These are phyloP conservation scores for Osmerus eperlanus DNA, from an alignment of 2,113 vertebrate genomes.

Conservation along the genomic window DNA sequence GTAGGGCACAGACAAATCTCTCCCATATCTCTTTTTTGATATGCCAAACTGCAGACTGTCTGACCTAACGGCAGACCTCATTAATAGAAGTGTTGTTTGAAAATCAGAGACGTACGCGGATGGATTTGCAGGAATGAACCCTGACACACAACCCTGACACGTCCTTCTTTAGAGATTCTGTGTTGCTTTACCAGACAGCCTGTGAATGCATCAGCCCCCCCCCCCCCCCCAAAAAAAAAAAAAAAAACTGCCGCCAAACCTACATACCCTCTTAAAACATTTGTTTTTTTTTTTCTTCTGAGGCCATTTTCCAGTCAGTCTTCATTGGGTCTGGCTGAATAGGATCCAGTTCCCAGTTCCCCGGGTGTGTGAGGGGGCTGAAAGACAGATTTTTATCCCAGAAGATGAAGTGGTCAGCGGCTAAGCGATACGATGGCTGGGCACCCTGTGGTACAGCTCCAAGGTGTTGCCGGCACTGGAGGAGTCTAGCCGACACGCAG, in stretches of 20 bases:
- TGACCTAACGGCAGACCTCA: neutral
- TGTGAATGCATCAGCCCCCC: neutral
- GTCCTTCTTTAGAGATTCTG: neutral
- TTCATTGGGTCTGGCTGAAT: constrained; percentile 39
- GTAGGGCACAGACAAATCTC: neutral
- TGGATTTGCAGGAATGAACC: too few relatives aligned
- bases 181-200: neutral
- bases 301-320: neutral
- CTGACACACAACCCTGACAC: too few relatives aligned
- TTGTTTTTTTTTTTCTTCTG: constrained; percentile 10
- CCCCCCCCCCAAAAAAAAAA: too few relatives aligned
- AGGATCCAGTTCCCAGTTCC: constrained; percentile 36
- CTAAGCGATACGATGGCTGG: neutral
- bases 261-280: too few relatives aligned
- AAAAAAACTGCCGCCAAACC: too few relatives aligned
- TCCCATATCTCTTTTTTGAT: neutral
- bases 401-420: constrained; percentile 66
- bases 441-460: constrained; percentile 24
- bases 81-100: neutral
- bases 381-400: constrained; percentile 58
- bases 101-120: too few relatives aligned
- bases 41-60: neutral
- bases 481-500: constrained; percentile 40
- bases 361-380: constrained; percentile 36
- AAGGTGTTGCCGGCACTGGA: constrained; percentile 37